phyloP scores from a whole-genome alignment of 2,797 vertebrate genomes.

The Clarias laeviceps region DNA sequence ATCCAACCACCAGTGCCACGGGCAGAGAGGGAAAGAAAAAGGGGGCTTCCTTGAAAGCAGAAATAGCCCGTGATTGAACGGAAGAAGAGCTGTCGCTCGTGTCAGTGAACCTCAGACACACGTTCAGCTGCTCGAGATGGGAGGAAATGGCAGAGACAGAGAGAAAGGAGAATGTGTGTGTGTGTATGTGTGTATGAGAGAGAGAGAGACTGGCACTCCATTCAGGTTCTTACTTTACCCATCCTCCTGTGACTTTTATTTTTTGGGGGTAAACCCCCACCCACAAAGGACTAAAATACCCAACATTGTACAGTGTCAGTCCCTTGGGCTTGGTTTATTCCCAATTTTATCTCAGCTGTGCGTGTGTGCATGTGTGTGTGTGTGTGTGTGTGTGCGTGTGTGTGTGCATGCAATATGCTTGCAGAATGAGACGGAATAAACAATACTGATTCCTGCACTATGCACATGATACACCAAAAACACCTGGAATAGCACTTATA shows the following conservation, averaged over 20 bases:
- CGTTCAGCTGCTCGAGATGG: neutral
- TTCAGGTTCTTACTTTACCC: slow-evolving; percentile 61
- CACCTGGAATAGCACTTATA: neutral
- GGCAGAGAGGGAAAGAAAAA: slow-evolving; percentile 38
- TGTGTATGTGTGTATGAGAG: neutral
- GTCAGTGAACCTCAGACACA: slow-evolving; percentile 52
- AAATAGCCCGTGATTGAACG: slow-evolving; percentile 56
- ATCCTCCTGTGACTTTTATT: slow-evolving; percentile 59
- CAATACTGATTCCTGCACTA: neutral
- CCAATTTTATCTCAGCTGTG: slow-evolving; percentile 60
- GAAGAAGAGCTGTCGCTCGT: slow-evolving; percentile 47
- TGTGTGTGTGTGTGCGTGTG: neutral
- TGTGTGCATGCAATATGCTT: neutral
- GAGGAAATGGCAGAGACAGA: slow-evolving; percentile 22
- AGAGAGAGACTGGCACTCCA: slow-evolving; percentile 54
- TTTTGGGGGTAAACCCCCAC: slow-evolving; percentile 38
- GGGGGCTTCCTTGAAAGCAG: slow-evolving; percentile 64
- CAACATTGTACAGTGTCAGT: slow-evolving; percentile 56
- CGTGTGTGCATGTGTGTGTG: slow-evolving; percentile 37
- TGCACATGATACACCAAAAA: neutral
- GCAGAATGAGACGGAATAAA: slow-evolving; percentile 9
- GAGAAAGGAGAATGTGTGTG: slow-evolving; percentile 44
- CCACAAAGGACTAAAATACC: slow-evolving; percentile 45
- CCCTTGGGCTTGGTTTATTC: slow-evolving; percentile 58
- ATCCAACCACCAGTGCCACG: slow-evolving; percentile 55